A percentile compares a stretch with the other conserved stretches of the same genome.
Conservation (phyloP, 2,888 invertebrate species). For the Tachina grossa region DNA sequence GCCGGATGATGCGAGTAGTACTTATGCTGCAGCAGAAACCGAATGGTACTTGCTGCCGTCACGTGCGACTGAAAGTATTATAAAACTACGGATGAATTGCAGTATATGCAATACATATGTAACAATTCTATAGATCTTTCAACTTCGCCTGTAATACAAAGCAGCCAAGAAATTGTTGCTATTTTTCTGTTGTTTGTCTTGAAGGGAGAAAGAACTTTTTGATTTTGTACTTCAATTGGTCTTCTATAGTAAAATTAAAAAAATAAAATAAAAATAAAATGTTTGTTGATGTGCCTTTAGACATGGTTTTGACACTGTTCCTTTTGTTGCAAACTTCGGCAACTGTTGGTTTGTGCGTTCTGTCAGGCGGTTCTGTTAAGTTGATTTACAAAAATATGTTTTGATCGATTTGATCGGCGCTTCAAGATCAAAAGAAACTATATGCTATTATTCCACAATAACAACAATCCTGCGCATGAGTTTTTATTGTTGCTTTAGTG, state of each 20-base stretch:
- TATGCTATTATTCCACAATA: conserved; percentile 15
- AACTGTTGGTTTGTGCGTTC: conserved; percentile 73
- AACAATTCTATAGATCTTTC: conserved; percentile 45
- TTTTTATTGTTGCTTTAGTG: conserved; percentile 20
- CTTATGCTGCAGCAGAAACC: conserved; percentile 21
- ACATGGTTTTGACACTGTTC: conserved; percentile 42
- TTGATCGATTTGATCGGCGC: conserved; percentile 83
- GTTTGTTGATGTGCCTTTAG: conserved; percentile 24
- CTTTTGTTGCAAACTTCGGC: conserved; percentile 20
- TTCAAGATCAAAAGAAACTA: conserved; percentile 81
- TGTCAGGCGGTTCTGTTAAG: conserved; percentile 71
- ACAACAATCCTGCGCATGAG: conserved; percentile 1
- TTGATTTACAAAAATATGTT: conserved; percentile 79
- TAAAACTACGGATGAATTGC: conserved; percentile 44
- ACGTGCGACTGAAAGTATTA: conserved; percentile 70
- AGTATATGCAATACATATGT: conserved; percentile 33
- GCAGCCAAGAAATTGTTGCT: neutral
- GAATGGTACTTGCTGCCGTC: conserved; percentile 71
- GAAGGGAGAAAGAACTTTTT: conserved; percentile 15
- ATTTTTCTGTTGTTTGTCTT: conserved; percentile 23
- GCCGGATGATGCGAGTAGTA: conserved; percentile 10
- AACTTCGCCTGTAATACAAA: neutral
- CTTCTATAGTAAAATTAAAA: conserved; percentile 24
- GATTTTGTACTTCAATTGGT: conserved; percentile 49
- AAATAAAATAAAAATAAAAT: no score